Percentiles rank a stretch among this genome's conserved stretches.
phyloP scores from a whole-genome alignment of 2,113 vertebrate species.

The Syngnathus typhle region DNA sequence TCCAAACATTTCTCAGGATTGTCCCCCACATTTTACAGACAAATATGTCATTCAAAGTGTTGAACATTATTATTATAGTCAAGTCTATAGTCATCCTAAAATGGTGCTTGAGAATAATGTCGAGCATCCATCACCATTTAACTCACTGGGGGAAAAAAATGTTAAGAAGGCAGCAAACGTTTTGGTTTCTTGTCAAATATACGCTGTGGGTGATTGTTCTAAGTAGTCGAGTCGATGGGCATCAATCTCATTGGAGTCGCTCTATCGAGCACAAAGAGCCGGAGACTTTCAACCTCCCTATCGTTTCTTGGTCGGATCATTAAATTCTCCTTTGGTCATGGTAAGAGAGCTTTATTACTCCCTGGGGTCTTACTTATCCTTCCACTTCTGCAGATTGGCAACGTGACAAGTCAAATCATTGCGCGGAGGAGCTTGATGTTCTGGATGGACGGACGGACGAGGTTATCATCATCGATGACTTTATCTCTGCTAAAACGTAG shows the following conservation, averaged over 20 bases:
- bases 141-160: conserved; percentile 17
- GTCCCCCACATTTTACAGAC: not conserved
- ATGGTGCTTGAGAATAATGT: conserved; percentile 6
- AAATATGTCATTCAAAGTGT: too few species aligned
- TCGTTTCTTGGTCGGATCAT: conserved; percentile 42
- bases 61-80: not conserved
- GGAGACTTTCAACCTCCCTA: conserved; percentile 35
- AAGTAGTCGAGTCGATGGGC: conserved; percentile 40
- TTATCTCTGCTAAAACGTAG: too few species aligned
- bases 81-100: conserved; percentile 9
- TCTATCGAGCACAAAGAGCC: conserved; percentile 35
- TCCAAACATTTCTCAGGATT: not conserved
- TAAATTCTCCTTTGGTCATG: conserved; percentile 50
- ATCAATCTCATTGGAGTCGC: conserved; percentile 37
- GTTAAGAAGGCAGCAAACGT: conserved; percentile 10
- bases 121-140: conserved; percentile 16
- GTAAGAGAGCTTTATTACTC: conserved; percentile 45
- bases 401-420: conserved; percentile 24
- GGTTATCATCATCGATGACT: not conserved
- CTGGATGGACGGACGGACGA: not conserved
- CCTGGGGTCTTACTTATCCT: conserved; percentile 23
- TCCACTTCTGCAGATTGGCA: conserved; percentile 15
- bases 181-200: conserved; percentile 24
- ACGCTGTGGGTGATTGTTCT: conserved; percentile 34
- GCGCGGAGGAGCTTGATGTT: conserved; percentile 7